Base-by-base conservation (phyloP, 2,797 vertebrate genomes). In the Esox masquinongy region DNA sequence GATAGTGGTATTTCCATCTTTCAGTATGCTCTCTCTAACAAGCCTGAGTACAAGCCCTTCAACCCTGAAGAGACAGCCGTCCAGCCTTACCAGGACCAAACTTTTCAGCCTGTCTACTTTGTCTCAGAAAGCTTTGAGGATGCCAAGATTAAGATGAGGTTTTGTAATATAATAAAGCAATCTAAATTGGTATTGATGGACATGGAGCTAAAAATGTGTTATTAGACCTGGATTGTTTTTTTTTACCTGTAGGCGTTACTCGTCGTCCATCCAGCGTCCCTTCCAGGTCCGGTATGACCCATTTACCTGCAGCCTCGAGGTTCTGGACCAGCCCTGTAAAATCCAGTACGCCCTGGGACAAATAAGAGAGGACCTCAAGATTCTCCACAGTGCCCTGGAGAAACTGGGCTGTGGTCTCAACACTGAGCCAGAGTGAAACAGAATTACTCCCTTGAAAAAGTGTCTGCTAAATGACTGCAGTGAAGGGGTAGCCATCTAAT, bases 91-190 rank as follows among this genome's bases (percentile, higher is more conserved):
- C 94, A 96, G 87, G 95, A 96, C 82, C 91, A 95, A 77, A 90
- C 90, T 15, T 97, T 94, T 89, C 96, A 96, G 85, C 89, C 94
- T 0, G 84, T 96, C 51, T 97, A 95, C 85, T 97, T 96, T 73
- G 87, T 97, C 77, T 94, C 96, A 15, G 94, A 98, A 82, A 96
- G 92, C 87, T 93, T 96, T 70, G 94, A 96, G 88, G 95, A 96
- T 2, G 95, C 94, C 82, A 96, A 95, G 85, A 81, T 80, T 31
- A 95, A 95, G 81, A 69, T 97, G 80, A 91, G 91, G 94, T n/a
- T 68, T 19, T 17, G 19, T 68, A 34, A 34, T 61, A 61, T 61
- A 14, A 11, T 24, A 24, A 61, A 11, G 56, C 22, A 14, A 22
- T 24, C 22, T 61, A 3, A 61, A 24, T 61, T 3, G 6, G 56